Evolutionary conservation across 2,888 invertebrate genomes (phyloP).

Genomic region (Lapara coniferarum): DNA sequence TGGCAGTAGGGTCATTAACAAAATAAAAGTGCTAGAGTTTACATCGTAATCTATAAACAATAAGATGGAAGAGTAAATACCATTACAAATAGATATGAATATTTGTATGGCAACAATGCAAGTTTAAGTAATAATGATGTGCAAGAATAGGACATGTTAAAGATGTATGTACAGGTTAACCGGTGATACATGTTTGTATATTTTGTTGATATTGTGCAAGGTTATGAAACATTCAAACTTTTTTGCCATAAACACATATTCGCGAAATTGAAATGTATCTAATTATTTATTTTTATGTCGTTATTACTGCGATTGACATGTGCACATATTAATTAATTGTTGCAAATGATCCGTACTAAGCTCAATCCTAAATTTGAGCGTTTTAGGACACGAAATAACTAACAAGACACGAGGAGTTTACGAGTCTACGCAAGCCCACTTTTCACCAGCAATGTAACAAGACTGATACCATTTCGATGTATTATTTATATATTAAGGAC

Average conservation of each 20-base stretch:
- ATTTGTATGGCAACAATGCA: conserved; percentile 3
- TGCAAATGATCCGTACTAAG: too few species aligned
- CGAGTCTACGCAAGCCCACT: neutral
- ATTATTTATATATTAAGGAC: neutral
- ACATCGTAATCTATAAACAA: neutral
- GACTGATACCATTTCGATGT: neutral
- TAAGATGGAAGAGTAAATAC: neutral
- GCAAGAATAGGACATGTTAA: conserved; percentile 12
- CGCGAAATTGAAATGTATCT: neutral
- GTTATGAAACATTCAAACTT: neutral
- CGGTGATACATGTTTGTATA: neutral
- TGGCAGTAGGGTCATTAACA: too few species aligned
- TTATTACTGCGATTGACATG: too few species aligned
- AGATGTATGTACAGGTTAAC: conserved; percentile 3
- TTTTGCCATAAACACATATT: neutral
- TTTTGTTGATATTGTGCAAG: neutral
- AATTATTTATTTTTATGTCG: too few species aligned
- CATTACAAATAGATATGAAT: neutral
- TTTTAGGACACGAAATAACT: neutral
- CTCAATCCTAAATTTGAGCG: too few species aligned
- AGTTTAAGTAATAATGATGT: conserved; percentile 9
- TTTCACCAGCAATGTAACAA: neutral
- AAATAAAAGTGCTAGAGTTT: neutral
- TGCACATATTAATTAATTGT: too few species aligned
- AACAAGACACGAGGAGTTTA: too few species aligned